Base-by-base conservation (phyloP, 2,888 invertebrate genomes). In the Lumbricus terrestris region DNA sequence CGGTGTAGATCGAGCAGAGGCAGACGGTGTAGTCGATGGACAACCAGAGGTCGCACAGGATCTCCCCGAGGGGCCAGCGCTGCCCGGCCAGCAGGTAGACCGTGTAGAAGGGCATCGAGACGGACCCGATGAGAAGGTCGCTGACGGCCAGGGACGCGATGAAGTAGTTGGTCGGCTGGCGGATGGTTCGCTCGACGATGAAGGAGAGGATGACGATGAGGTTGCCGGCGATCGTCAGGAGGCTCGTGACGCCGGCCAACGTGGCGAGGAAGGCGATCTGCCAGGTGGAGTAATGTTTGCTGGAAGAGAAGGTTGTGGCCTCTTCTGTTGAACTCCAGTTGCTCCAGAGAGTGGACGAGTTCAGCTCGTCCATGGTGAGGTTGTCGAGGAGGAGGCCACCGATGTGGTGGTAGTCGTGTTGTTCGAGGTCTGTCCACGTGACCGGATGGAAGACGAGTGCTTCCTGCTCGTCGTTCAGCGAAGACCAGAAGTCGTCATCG, bases 21-120 rank as follows among this genome's bases (percentile, higher is more conserved):
- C 99, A 99, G 42, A 99, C 99, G 34, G 99, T 99, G 95, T 99
- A 99, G 95, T 99, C 99, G 89, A 99, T 97, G 0, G 99, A 98
- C 20, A 99, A 96, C 99, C 99, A 99, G 90, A 99, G 96, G 95
- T 99, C 99, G 95, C 99, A 99, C 18, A 99, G 96, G 91, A 99
- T 96, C 47, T 98, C 97, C 29, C 99, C 99, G 92, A 99, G 96
- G 94, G 98, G 97, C 99, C 99, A 99, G 90, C 93, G 92, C 94
- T 97, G 97, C 90, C 98, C 42, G 99, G 97, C 97, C 92, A 99
- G 96, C 90, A 99, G 97, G 96, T 99, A 99, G 92, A 99, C 97
- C 40, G 99, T 98, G 95, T 98, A 99, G 95, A 99, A 98, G 90
- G 99, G 91, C 91, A 91, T 91, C 47, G 91, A 91, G 13, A 91